Evolutionary conservation across 1,140 invertebrate species (phyloP), one percentile per base, ranked within the genome.

Genomic region (Liolophura sinensis): DNA sequence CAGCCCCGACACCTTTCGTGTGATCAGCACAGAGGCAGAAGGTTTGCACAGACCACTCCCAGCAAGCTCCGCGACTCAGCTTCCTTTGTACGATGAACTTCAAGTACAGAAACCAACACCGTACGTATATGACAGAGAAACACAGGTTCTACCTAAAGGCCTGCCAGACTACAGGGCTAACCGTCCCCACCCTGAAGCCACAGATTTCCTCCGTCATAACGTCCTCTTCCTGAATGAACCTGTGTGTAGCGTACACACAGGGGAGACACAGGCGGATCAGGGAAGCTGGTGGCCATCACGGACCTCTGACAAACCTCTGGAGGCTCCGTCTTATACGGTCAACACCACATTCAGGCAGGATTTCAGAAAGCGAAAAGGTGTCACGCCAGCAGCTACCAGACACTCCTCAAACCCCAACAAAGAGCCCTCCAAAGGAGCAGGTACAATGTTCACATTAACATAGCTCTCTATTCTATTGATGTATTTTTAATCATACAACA

Each of bases 1-100:
- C 68, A 82, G 80, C 58, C 80, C 80, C 24, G 77, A 81, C 66
- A 74, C 75, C 16, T 82, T 79, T 68, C 73, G 80, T 22, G 80
- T 82, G 16, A 79, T 82, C 27, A 80, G 80, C 68, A 56, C 68
- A 27, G 68, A 75, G 67, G 80, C 80, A 22, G 76, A 77, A 57
- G 69, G 40, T 16, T 16, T 64, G 67, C 55, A 48, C 57, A 20
- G 73, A 77, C 65, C 68, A 68, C 56, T 72, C 67, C 52, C 68
- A 57, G 18, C 5, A 56, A 62, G 60, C 57, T 20, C 31, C 31
- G 20, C 64, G 50, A 20, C 64, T 71, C 40, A 55, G 64, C 64
- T 60, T 69, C 31, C 56, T 24, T 58, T 15, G 63, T 64, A 56
- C 7, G 73, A 73, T 67, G 72, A 72, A 55, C 71, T 72, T 24